Base-by-base conservation (phyloP, 2,113 vertebrate genomes). In the Onychostruthus taczanowskii region DNA sequence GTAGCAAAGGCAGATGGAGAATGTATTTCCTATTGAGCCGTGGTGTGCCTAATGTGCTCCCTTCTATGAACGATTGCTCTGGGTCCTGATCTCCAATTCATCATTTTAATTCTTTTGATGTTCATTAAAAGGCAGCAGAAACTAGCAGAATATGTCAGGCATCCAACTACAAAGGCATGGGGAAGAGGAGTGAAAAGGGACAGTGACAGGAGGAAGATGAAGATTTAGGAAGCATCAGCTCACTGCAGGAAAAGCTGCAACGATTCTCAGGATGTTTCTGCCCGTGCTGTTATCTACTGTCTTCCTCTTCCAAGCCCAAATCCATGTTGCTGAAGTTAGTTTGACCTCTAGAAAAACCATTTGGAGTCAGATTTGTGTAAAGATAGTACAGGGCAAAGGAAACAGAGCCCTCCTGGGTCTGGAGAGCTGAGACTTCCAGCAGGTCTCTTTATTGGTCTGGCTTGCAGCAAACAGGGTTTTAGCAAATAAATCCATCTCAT, bases 81-180 rank as follows among this genome's bases (percentile, higher is more conserved):
- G 46, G 87, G 92, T 94, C 83, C 86, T 62, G 73, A 87, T 90
- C 95, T 93, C 80, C 1, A 13, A 89, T 90, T 85, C 94, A 21
- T 88, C 68, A 16, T 86, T 85, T 59, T 75, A 86, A 75, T 79
- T 53, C 72, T 90, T 97, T 93, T 97, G 95, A 96, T 96, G 93
- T 93, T 72, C 1, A 13, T 84, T 82, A 35, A 10, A 56, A 83
- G 59, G 72, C 92, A 92, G 83, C 77, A 87, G 66, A 88, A 79
- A 64, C 81, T 73, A 82, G 86, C 30, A 63, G 52, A 69, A 22
- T 37, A 35, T 66, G 85, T n/a, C 84, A 90, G 77, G 75, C 70
- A 46, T 44, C 84, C 1, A 11, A 1, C 69, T 89, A 75, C 80
- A 84, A 77, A 85, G 72, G 37, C 47, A 28, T 2, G 35, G 49